Evolutionary conservation across 1,140 invertebrate genomes (phyloP).

Genomic region (Charaxes varanes): DNA sequence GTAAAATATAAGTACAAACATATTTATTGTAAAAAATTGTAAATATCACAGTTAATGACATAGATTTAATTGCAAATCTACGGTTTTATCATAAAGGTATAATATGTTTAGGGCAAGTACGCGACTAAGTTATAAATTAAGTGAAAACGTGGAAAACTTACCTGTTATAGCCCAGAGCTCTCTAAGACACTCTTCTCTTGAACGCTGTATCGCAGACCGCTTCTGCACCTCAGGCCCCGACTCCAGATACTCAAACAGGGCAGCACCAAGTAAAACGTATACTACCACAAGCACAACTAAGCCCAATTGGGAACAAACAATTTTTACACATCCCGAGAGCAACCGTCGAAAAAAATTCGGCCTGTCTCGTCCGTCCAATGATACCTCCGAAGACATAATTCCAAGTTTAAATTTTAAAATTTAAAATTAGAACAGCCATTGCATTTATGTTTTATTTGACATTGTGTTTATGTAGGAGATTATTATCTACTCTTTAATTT

Average conservation of each 20-base stretch:
- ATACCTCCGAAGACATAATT: slow-evolving; percentile 62
- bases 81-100: too few species aligned
- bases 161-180: slow-evolving; percentile 68
- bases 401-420: slow-evolving; percentile 24
- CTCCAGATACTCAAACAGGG: slow-evolving; percentile 75
- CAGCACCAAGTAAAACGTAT: slow-evolving; percentile 74
- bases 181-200: slow-evolving; percentile 74
- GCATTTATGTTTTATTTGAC: too few species aligned
- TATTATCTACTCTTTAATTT: slow-evolving; percentile 2
- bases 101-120: too few species aligned
- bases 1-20: too few species aligned
- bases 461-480: slow-evolving; percentile 5
- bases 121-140: slow-evolving; percentile 29
- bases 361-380: slow-evolving; percentile 48
- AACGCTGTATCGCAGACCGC: slow-evolving; percentile 68
- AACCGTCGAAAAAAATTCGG: slow-evolving; percentile 39
- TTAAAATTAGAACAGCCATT: slow-evolving; percentile 8
- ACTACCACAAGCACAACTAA: slow-evolving; percentile 70
- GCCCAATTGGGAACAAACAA: slow-evolving; percentile 73
- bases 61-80: too few species aligned
- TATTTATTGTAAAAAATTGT: too few species aligned
- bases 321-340: slow-evolving; percentile 34
- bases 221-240: slow-evolving; percentile 69
- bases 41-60: too few species aligned
- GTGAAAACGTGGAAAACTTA: too few species aligned